Evolutionary conservation across 2,113 vertebrate genomes (phyloP), one percentile per base, ranked within the genome.

Genomic region (Cranoglanis bouderius): DNA sequence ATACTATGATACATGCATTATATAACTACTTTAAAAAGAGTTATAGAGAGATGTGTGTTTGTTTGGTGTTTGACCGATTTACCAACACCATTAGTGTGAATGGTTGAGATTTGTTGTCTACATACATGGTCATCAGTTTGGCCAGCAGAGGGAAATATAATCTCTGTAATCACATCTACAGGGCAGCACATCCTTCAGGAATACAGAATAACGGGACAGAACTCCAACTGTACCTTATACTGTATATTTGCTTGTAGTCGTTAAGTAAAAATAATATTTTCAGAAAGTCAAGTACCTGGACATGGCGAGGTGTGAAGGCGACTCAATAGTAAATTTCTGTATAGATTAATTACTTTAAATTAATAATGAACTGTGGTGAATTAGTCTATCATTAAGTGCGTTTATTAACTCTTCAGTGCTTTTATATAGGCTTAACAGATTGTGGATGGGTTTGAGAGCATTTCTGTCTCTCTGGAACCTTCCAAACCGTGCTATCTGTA

Each of bases 141-240:
- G 51, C 92, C 94, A 85, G 77, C 43, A 93, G 94, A 89, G 86
- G 91, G 92, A 67, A 84, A 0, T 43, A 63, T 90, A 51, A 53
- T 14, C 38, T 70, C 59, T 89, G 6, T 88, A 29, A 72, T 61
- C 59, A 51, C 77, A 51, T 46, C 46, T 19, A 35, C 21, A 86
- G 40, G 38, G 6, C 43, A 16, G 21, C 38, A 74, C 84, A 35
- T 0, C n/a, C 51, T 70, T 35, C 10, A 72, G 49, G 6, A 24
- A 51, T 13, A 74, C 19, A 38, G 49, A 63, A 83, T 83, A 83
- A 83, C 57, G 32, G 61, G 16, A 29, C 43, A 51, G 16, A 35
- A 35, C 70, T 10, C 24, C 3, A 40, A 43, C 4, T 63, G 24
- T 83, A 40, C 59, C 19, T 57, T 57, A 1, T n/a, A 80, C 43